These are phyloP conservation scores for Ceratina calcarata DNA, from an alignment of 1,140 invertebrate species.

Conservation along the genomic window DNA sequence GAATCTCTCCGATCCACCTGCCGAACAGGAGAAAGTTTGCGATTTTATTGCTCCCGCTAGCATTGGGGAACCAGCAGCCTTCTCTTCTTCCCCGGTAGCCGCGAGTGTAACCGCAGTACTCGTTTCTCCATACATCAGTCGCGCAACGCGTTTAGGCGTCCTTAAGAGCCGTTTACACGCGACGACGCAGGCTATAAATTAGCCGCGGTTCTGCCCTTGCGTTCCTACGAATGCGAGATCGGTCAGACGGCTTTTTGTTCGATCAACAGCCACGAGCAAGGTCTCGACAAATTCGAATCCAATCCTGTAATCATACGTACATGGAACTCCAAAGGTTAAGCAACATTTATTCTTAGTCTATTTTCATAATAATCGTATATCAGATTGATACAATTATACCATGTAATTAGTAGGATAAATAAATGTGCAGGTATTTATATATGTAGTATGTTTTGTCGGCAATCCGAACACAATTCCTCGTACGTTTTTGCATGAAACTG, in stretches of 20 bases:
- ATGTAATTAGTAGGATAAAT: no score
- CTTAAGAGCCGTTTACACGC: conserved; percentile 31
- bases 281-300: conserved; percentile 26
- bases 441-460: no score
- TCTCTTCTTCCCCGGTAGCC: conserved; percentile 6
- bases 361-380: no score
- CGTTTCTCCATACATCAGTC: conserved; percentile 26
- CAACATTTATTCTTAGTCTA: no score
- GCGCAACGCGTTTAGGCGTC: conserved; percentile 20
- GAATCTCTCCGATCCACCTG: conserved; percentile 17
- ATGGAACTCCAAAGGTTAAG: no score
- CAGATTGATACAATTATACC: no score
- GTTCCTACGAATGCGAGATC: conserved; percentile 26
- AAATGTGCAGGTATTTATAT: no score
- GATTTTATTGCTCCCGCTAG: conserved; percentile 6
- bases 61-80: not conserved
- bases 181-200: conserved; percentile 28
- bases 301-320: no score
- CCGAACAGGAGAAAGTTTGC: conserved; percentile 29
- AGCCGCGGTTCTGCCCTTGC: not conserved
- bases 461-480: no score
- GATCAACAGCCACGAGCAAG: conserved; percentile 3
- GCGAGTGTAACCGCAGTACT: not conserved
- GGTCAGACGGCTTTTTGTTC: conserved; percentile 15
- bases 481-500: no score